Base-by-base conservation (phyloP, 2,113 vertebrate species). In the Anolis sagrei region DNA sequence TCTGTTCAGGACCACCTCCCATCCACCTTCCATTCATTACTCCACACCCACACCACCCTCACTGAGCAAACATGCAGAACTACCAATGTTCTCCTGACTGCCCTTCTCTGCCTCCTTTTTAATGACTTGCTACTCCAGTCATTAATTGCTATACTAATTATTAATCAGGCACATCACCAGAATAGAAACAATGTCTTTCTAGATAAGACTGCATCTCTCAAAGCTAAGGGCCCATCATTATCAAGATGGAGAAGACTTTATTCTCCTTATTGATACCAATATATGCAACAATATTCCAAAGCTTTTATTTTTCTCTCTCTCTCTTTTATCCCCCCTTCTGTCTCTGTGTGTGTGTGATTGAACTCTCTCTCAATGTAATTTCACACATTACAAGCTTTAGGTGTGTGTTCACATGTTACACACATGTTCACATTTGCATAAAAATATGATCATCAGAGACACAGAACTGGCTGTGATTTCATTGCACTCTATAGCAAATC, bases 1-100 rank as follows among this genome's bases (percentile, higher is more conserved):
- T 93, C 93, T 94, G 90, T 91, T 90, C 88, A 90, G 84, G 88
- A 92, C 79, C 90, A 90, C 62, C n/a, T 86, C 39, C 44, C 54
- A 32, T 83, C 32, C 69, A 68, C 61, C 39, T 44, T 5, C 27
- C 79, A 66, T 61, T 82, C 73, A 68, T 76, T 77, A 54, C 48
- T 84, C 74, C 44, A 48, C 68, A 36, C 68, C 54, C 39, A 16
- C 48, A 39, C 32, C 34, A 72, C 34, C 44, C 54, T 39, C 69
- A 39, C 16, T 64, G 44, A 83, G 68, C 44, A 83, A 79, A 72
- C 76, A 51, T 39, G 75, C 25, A 83, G 62, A 73, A 18, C 44
- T 64, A 79, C 14, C 5, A 23, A 32, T 32, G 66, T 79, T 64
- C 25, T 73, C 25, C 62, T n/a, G 64, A 27, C 81, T 73, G 32